Conservation (phyloP, 2,113 vertebrate species). For the Paradoxurus hermaphroditus region DNA sequence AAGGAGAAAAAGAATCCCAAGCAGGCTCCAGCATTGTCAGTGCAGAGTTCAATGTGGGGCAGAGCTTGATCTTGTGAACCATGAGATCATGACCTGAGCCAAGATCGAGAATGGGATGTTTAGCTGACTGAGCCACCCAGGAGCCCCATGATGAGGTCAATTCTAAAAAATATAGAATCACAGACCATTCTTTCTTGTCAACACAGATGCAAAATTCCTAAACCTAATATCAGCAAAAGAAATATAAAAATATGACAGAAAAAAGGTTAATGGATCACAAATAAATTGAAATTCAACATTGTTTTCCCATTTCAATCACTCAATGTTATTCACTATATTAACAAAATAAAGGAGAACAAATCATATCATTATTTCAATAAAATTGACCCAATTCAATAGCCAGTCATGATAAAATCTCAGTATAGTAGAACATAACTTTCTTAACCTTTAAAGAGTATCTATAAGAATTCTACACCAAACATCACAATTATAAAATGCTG, state of each 20-base stretch:
- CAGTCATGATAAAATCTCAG: not conserved
- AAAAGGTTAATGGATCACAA: not conserved
- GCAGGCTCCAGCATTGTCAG: too few species aligned
- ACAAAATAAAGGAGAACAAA: not conserved
- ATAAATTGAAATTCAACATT: not conserved
- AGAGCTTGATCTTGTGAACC: too few species aligned
- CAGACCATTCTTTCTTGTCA: not conserved
- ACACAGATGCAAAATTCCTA: not conserved
- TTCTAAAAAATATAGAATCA: not conserved
- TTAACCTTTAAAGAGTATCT: not conserved
- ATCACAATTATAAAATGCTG: not conserved
- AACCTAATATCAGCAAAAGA: not conserved
- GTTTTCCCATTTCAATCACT: not conserved
- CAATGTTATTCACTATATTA: not conserved
- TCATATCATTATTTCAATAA: not conserved
- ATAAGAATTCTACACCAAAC: not conserved
- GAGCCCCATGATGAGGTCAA: not conserved
- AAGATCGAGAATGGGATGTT: too few species aligned
- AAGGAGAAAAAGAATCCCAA: too few species aligned
- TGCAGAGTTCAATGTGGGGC: too few species aligned
- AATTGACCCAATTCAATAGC: not conserved
- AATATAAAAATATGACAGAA: not conserved
- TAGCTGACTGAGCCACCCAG: too few species aligned
- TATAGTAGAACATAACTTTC: not conserved
- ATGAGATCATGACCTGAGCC: too few species aligned